These are phyloP conservation scores for Resseliella maxima DNA, from an alignment of 2,888 invertebrate genomes.

Conservation along the genomic window DNA sequence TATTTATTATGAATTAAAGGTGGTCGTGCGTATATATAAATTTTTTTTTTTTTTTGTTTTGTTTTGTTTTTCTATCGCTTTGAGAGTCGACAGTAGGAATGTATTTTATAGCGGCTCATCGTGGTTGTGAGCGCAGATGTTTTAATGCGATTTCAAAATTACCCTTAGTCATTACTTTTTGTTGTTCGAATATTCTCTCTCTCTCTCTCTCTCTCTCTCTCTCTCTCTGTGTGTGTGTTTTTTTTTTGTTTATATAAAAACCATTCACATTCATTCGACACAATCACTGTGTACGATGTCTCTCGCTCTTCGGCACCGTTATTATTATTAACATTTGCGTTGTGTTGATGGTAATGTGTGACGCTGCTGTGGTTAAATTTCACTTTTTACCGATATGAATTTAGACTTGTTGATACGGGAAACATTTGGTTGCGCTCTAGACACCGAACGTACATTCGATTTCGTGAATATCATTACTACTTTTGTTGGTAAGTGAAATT, in stretches of 20 bases:
- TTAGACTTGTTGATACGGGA: constrained; percentile 16
- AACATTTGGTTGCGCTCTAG: background rate
- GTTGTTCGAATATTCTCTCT: constrained; percentile 55
- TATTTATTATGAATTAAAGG: constrained; percentile 50
- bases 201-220: too few relatives aligned
- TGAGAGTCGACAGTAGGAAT: background rate
- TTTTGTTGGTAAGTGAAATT: constrained; percentile 57
- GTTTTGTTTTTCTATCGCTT: background rate
- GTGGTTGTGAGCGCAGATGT: constrained; percentile 56
- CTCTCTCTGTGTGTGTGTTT: too few relatives aligned
- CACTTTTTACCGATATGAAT: background rate
- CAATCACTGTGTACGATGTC: background rate
- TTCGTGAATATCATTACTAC: constrained; percentile 16
- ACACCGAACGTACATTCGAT: background rate
- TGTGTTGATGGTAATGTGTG: constrained; percentile 4
- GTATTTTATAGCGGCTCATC: background rate
- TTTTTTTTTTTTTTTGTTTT: background rate
- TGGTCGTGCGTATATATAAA: constrained; percentile 17
- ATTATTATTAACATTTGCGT: constrained; percentile 45
- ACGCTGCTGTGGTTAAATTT: background rate
- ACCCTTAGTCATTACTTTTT: constrained; percentile 58
- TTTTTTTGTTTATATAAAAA: constrained; percentile 43
- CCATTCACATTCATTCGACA: constrained; percentile 6
- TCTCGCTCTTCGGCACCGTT: background rate
- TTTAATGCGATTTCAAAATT: constrained; percentile 58